These are phyloP conservation scores for Hylaeus volcanicus DNA, from an alignment of 1,140 invertebrate genomes.

Conservation along the genomic window DNA sequence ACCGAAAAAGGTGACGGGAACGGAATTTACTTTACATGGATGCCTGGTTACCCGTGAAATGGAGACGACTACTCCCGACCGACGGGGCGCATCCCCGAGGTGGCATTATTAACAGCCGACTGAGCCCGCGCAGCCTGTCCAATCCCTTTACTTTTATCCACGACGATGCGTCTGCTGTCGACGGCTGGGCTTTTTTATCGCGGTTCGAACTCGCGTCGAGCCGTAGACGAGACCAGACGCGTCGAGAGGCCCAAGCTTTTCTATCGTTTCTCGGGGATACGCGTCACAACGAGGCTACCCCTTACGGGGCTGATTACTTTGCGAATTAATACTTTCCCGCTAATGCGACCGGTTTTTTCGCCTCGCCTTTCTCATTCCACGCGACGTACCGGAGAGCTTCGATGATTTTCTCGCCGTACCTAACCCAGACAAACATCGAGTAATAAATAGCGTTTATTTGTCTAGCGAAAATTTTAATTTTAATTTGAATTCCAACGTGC, in stretches of 20 bases:
- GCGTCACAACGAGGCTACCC: background rate
- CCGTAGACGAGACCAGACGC: constrained; percentile 6
- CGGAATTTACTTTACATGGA: constrained; percentile 37
- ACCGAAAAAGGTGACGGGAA: background rate
- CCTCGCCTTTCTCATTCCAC: background rate
- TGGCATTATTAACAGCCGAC: constrained; percentile 58
- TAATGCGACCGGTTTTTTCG: background rate
- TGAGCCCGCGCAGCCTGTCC: constrained; percentile 39
- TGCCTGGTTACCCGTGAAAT: constrained; percentile 50
- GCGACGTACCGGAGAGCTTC: too few species aligned
- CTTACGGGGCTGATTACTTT: constrained; percentile 39
- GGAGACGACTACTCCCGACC: constrained; percentile 29
- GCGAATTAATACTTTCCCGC: constrained; percentile 50
- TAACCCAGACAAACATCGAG: too few species aligned
- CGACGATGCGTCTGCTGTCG: constrained; percentile 32
- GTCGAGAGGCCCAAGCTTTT: constrained; percentile 29
- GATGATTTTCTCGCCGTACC: too few species aligned
- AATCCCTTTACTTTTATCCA: constrained; percentile 54
- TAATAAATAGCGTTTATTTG: too few species aligned
- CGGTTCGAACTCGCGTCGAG: constrained; percentile 8
- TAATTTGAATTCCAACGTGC: too few species aligned
- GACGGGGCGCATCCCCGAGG: constrained; percentile 31
- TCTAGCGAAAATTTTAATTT: too few species aligned
- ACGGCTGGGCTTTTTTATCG: constrained; percentile 24
- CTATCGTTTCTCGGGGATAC: constrained; percentile 25